phyloP scores from a whole-genome alignment of 2,888 invertebrate species.

The Ectemnius lituratus region DNA sequence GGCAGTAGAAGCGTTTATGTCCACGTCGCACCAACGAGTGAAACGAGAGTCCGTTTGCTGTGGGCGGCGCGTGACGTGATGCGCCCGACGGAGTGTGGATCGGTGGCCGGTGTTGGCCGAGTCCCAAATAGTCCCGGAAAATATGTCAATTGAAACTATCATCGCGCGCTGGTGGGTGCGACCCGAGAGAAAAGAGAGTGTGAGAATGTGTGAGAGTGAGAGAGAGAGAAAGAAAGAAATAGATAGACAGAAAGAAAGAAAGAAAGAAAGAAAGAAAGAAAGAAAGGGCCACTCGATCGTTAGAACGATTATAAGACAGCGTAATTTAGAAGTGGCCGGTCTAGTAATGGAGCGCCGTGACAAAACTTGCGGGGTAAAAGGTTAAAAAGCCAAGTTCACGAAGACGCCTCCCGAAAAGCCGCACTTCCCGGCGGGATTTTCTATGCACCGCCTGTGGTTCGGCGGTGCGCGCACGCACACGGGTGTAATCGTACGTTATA shows the following conservation, averaged over 20 bases:
- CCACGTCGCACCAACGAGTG: no score
- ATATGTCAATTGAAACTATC: constrained; percentile 34
- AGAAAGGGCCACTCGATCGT: constrained; percentile 53
- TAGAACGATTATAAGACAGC: constrained; percentile 19
- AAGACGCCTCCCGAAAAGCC: no score
- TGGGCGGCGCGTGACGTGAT: no score
- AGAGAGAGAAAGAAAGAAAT: neutral
- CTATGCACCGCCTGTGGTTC: neutral
- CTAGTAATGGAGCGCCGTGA: neutral
- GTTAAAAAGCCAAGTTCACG: no score
- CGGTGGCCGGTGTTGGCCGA: neutral
- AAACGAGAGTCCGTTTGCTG: no score
- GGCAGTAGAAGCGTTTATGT: no score
- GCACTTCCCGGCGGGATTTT: constrained; percentile 14
- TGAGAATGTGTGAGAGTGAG: constrained; percentile 9
- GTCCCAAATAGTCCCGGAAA: constrained; percentile 14
- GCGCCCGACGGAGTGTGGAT: no score
- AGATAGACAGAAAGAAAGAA: constrained; percentile 5
- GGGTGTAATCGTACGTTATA: constrained; percentile 59
- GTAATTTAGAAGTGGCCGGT: constrained; percentile 11
- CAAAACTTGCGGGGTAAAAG: no score
- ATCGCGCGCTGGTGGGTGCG: constrained; percentile 8
- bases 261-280: no score
- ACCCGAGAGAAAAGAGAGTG: constrained; percentile 4
- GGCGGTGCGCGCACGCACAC: constrained; percentile 7